A percentile compares a stretch with the other conserved stretches of the same genome.
Evolutionary conservation across 2,113 vertebrate species (phyloP).

Genomic region (Cichladusa arquata): DNA sequence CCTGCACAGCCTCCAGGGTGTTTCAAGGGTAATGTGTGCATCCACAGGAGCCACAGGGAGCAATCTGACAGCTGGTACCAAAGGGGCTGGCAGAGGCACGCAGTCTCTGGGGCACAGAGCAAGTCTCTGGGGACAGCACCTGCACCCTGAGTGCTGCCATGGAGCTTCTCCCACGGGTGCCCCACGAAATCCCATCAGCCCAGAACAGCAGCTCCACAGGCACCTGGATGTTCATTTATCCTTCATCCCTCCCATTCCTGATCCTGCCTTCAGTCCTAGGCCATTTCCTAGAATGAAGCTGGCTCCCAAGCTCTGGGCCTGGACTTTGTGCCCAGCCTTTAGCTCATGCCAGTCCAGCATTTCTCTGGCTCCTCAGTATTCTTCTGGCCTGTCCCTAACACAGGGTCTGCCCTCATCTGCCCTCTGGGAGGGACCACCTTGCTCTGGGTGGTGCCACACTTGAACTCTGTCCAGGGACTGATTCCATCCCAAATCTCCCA

Average conservation of each 20-base stretch:
- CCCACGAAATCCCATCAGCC: not conserved
- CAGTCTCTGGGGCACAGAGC: not conserved
- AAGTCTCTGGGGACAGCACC: not conserved
- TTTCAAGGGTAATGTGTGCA: not conserved
- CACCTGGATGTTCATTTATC: not conserved
- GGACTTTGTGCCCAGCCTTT: not conserved
- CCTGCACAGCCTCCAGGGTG: not conserved
- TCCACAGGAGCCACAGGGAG: not conserved
- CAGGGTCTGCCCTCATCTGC: not conserved
- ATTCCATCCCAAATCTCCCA: accelerated
- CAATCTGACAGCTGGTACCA: not conserved
- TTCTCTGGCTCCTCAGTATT: not conserved
- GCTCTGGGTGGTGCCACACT: not conserved
- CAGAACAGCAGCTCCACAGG: not conserved
- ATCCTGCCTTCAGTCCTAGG: not conserved
- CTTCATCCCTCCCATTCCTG: accelerated
- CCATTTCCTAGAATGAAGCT: not conserved
- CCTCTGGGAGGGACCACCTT: not conserved
- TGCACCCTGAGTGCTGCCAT: not conserved
- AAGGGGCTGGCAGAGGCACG: not conserved
- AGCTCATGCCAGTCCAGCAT: not conserved
- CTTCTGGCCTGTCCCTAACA: not conserved
- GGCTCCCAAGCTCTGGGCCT: not conserved
- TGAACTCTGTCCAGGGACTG: not conserved
- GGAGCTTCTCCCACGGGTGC: not conserved